A percentile compares a stretch with the other conserved stretches of the same genome.
Evolutionary conservation across 2,797 vertebrate genomes (phyloP).

Genomic region (Anguilla pacifica): DNA sequence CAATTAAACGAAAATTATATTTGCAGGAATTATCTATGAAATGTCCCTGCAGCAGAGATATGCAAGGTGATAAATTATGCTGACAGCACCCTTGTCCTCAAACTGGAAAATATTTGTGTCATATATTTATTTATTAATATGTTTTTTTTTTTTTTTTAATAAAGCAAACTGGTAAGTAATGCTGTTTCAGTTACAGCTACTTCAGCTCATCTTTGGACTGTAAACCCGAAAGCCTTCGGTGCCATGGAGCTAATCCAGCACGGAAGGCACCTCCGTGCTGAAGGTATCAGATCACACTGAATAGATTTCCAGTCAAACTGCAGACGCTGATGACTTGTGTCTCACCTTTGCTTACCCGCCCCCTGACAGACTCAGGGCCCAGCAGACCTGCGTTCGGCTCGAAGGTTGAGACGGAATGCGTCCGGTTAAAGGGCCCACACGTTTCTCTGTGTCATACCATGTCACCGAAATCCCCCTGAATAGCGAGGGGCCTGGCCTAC

Average conservation of each 20-base stretch:
- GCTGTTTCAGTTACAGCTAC: not conserved
- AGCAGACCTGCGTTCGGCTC: not conserved
- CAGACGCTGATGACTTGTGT: slow-evolving; percentile 13
- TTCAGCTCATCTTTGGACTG: slow-evolving; percentile 42
- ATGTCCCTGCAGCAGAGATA: slow-evolving; percentile 41
- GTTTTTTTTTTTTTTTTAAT: too few relatives aligned
- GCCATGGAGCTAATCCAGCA: slow-evolving; percentile 58
- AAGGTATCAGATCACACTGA: slow-evolving; percentile 51
- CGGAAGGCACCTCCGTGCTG: slow-evolving; percentile 49
- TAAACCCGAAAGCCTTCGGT: slow-evolving; percentile 11
- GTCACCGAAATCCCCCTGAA: not conserved
- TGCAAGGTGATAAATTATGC: slow-evolving; percentile 32
- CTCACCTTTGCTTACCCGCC: not conserved
- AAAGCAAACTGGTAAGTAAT: not conserved
- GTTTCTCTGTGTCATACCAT: not conserved
- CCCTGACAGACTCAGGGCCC: not conserved
- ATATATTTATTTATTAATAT: not conserved
- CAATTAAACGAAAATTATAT: slow-evolving; percentile 64
- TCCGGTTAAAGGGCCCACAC: not conserved
- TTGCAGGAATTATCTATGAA: slow-evolving; percentile 57
- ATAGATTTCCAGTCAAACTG: slow-evolving; percentile 52
- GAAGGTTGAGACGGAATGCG: not conserved
- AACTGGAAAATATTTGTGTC: slow-evolving; percentile 25
- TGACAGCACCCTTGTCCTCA: slow-evolving; percentile 24
- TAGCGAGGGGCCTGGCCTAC: too few relatives aligned